Evolutionary conservation across 2,888 invertebrate species (phyloP).

Genomic region (Phasia obesa): DNA sequence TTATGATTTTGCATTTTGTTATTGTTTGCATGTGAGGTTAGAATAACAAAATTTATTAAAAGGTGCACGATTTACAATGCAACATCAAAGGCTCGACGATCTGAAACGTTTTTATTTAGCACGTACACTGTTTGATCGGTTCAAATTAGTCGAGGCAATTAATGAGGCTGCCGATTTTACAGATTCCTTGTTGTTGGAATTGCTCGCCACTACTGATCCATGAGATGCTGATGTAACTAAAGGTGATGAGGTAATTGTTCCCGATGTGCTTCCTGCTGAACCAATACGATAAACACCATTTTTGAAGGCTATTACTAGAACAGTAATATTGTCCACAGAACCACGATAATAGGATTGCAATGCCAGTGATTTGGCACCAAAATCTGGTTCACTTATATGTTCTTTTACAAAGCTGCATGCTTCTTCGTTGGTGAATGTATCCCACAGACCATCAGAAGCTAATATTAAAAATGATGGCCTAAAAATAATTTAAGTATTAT

Average conservation of each 20-base stretch:
- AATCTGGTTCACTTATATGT: conserved; percentile 91
- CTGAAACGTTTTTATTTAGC: conserved; percentile 67
- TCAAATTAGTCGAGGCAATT: conserved; percentile 68
- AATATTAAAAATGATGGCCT: conserved; percentile 93
- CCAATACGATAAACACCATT: conserved; percentile 82
- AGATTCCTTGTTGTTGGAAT: conserved; percentile 55
- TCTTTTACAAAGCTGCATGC: conserved; percentile 94
- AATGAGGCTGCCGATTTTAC: conserved; percentile 61
- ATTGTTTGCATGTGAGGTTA: conserved; percentile 14
- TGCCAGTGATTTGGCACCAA: conserved; percentile 95
- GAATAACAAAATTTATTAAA: conserved; percentile 27
- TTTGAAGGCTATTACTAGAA: conserved; percentile 92
- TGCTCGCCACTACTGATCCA: conserved; percentile 9
- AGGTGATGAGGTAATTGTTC: conserved; percentile 48
- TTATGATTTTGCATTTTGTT: conserved; percentile 31
- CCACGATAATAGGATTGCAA: conserved; percentile 95
- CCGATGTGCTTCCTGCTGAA: conserved; percentile 50
- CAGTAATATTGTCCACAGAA: conserved; percentile 97
- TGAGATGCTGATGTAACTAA: conserved; percentile 8
- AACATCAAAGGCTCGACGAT: background rate
- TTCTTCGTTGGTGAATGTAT: conserved; percentile 97
- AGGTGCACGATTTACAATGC: conserved; percentile 47
- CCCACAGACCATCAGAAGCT: conserved; percentile 98
- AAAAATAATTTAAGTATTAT: conserved; percentile 25
- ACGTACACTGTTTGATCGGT: conserved; percentile 72